A percentile compares a stretch with the other conserved stretches of the same genome.
These are phyloP conservation scores for Oryzias celebensis DNA, from an alignment of 2,113 vertebrate species.

Conservation along the genomic window DNA sequence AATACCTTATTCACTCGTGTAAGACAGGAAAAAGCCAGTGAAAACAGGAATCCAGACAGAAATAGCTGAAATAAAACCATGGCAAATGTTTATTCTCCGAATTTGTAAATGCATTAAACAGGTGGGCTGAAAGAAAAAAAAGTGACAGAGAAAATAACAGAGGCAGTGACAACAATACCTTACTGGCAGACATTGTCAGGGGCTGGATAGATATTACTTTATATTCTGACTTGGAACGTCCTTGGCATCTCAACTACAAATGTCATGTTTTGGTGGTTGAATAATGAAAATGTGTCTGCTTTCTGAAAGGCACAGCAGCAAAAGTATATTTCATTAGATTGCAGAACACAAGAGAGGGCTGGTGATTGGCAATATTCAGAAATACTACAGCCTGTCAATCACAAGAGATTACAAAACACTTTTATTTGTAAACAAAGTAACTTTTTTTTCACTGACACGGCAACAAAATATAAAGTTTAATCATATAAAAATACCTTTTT, in stretches of 20 bases:
- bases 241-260: conserved; percentile 53
- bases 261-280: conserved; percentile 52
- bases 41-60: background rate
- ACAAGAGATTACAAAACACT: background rate
- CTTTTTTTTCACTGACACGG: too few species aligned
- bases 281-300: conserved; percentile 61
- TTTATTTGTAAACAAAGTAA: background rate
- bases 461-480: too few species aligned
- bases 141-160: conserved; percentile 5
- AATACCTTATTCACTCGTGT: too few species aligned
- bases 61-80: background rate
- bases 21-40: too few species aligned
- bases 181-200: conserved; percentile 24
- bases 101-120: conserved; percentile 24
- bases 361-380: conserved; percentile 59
- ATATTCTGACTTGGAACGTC: conserved; percentile 30
- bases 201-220: conserved; percentile 35
- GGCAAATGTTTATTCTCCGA: background rate
- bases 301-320: conserved; percentile 53
- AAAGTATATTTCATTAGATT: conserved; percentile 67
- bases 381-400: conserved; percentile 41
- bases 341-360: conserved; percentile 30
- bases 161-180: conserved; percentile 19
- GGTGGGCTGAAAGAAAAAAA: conserved; percentile 8
- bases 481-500: too few species aligned